Evolutionary conservation across 2,888 invertebrate species (phyloP), one percentile per base, ranked within the genome.

Genomic region (Caenorhabditis parvicauda): DNA sequence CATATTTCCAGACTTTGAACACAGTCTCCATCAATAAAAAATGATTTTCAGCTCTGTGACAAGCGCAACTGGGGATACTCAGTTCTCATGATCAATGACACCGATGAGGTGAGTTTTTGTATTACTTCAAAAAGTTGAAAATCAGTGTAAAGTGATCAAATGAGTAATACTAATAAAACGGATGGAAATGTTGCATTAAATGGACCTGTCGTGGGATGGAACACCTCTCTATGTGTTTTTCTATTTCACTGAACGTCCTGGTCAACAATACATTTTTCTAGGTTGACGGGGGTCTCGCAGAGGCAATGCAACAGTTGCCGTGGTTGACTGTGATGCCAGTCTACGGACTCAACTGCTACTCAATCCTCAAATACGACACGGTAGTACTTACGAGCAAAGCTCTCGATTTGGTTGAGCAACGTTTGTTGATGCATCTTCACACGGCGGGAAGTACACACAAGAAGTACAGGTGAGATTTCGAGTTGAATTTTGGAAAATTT

Each of bases 331-430:
- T 95, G 24, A 92, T 98, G 91, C 98, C 98, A 9, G 88, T 88
- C 0, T 96, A 93, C 84, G 91, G 87, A 28, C 85, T 98, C 17
- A 98, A 98, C 85, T 92, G 94, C 0, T 90, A 89, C 84, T 93
- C 94, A 32, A 93, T 98, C 90, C 82, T 98, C 63, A 98, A 98
- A 84, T 91, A 96, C 83, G 89, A 91, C 67, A 95, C 94, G 0
- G 83, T 98, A 93, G 74, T 77, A n/a, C 49, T 77, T 28, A 69
- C 77, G 37, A 54, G 59, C 43, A 54, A 29, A 12, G 94, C 95
- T 0, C 87, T 90, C 0, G 89, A 92, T 76, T 86, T 86, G 78
- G 87, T 96, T 65, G 92, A 95, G 83, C 87, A 89, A 22, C 54
- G 70, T 25, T 55, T 81, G 7, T 54, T 81, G 39, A 28, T 54